Conservation (phyloP, 2,113 vertebrate genomes). For the Tyrannus savana region DNA sequence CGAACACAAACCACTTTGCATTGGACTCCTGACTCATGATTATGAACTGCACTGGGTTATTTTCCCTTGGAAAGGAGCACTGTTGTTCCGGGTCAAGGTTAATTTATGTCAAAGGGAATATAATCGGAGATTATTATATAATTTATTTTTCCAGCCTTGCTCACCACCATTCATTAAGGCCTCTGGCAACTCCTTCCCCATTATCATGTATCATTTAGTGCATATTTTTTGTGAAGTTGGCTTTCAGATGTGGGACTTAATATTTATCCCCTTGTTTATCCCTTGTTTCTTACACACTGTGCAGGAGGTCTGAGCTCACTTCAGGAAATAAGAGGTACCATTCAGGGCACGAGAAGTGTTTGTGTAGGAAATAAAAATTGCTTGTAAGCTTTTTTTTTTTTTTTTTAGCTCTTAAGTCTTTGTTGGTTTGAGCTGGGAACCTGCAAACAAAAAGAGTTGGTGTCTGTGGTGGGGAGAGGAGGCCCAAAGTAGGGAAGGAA, state of each 20-base stretch:
- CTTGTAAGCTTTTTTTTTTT: background rate
- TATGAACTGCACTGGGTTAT: background rate
- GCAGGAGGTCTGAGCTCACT: background rate
- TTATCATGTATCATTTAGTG: constrained; percentile 37
- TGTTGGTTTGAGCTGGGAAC: background rate
- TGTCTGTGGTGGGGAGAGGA: background rate
- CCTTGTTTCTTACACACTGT: background rate
- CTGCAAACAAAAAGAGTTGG: background rate
- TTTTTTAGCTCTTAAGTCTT: background rate
- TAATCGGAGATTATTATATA: constrained; percentile 29
- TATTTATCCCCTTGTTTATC: background rate
- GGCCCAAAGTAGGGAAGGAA: background rate
- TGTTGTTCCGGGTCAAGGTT: constrained; percentile 40
- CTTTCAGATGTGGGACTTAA: constrained; percentile 42
- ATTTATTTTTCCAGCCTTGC: constrained; percentile 51
- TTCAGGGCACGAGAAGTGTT: background rate
- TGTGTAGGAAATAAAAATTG: background rate
- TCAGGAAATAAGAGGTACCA: background rate
- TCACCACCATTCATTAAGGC: constrained; percentile 28
- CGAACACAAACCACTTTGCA: background rate
- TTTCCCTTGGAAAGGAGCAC: constrained; percentile 37
- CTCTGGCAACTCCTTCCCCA: constrained; percentile 15
- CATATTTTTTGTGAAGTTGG: constrained; percentile 16
- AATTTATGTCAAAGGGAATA: constrained; percentile 36
- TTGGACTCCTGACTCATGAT: background rate